Percentiles rank a stretch among this genome's conserved stretches.
phyloP scores from a whole-genome alignment of 2,797 vertebrate genomes.

The Channallabes apus region DNA sequence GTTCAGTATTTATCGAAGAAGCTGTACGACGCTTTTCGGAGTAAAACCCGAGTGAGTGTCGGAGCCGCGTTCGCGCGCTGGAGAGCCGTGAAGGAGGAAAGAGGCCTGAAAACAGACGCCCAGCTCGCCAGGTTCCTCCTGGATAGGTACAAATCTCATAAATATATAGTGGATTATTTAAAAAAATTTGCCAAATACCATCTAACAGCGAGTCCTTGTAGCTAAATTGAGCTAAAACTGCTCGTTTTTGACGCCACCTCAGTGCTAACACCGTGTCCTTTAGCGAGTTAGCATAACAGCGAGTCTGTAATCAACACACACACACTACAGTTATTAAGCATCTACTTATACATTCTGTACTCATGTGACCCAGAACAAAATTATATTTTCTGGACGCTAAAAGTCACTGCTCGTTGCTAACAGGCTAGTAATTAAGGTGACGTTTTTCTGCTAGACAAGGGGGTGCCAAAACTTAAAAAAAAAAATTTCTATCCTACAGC shows the following conservation, averaged over 20 bases:
- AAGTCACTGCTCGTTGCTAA: background rate
- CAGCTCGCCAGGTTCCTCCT: constrained; percentile 20
- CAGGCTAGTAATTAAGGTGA: background rate
- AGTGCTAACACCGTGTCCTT: background rate
- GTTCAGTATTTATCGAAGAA: constrained; percentile 29
- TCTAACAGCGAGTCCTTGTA: background rate
- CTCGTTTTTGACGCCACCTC: background rate
- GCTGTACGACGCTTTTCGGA: constrained; percentile 28
- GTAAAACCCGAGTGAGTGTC: constrained; percentile 16
- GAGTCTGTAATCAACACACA: background rate
- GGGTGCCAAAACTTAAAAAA: background rate
- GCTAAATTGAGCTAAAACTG: background rate
- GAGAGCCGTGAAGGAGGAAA: constrained; percentile 15
- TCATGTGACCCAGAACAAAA: background rate
- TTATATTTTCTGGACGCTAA: background rate
- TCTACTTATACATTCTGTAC: no score
- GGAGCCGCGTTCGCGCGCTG: constrained; percentile 13
- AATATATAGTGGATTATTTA: background rate
- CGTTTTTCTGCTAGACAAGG: background rate
- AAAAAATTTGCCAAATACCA: background rate
- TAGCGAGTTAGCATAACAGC: background rate
- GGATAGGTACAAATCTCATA: background rate
- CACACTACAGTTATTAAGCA: background rate
- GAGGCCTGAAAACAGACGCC: constrained; percentile 27
- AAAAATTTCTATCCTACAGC: background rate